phyloP scores from a whole-genome alignment of 2,888 invertebrate genomes.

The Mesorhabditis spiculigera region DNA sequence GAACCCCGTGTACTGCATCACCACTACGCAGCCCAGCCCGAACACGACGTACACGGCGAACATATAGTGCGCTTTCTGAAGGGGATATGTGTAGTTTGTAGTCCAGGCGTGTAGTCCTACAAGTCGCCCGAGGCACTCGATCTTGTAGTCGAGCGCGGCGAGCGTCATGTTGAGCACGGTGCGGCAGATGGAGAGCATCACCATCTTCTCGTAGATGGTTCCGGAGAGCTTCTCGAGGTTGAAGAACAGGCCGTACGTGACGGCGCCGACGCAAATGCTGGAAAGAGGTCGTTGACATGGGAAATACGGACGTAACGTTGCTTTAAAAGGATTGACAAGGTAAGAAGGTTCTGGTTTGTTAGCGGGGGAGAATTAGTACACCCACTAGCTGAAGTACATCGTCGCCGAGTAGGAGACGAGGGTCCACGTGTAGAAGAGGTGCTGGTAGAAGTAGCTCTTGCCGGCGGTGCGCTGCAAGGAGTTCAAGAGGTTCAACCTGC shows the following conservation, averaged over 20 bases:
- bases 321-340: too few species aligned
- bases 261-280: not conserved
- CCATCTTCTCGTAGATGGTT: not conserved
- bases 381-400: not conserved
- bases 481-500: not conserved
- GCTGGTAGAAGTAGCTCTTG: not conserved
- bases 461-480: not conserved
- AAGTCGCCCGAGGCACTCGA: not conserved
- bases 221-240: conserved; percentile 2
- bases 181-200: not conserved
- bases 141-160: not conserved
- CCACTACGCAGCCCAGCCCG: too few species aligned
- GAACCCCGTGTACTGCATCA: too few species aligned
- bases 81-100: too few species aligned
- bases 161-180: not conserved
- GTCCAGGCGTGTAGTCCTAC: too few species aligned
- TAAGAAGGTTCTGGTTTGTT: too few species aligned
- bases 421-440: not conserved
- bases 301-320: too few species aligned
- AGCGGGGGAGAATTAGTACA: not conserved
- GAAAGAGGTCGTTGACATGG: too few species aligned
- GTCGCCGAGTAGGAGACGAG: conserved; percentile 1
- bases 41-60: too few species aligned
- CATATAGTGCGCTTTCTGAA: too few species aligned
- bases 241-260: not conserved